Conservation (phyloP, 2,888 invertebrate genomes). For the Cordylochernes scorpioides region DNA sequence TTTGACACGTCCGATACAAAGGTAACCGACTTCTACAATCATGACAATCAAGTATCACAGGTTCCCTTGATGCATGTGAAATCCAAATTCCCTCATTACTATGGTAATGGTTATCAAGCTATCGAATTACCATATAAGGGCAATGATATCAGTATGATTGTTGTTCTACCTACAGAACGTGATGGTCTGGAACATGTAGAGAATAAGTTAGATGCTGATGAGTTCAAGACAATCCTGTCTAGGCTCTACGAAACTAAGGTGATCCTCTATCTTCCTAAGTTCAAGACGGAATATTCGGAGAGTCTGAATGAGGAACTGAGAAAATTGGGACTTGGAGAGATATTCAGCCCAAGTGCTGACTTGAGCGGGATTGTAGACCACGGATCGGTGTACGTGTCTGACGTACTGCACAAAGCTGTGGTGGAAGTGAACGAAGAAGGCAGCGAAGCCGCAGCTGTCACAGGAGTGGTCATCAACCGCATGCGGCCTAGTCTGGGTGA, state of each 20-base stretch:
- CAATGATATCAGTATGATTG: constrained; percentile 8
- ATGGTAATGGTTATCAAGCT: too few relatives aligned
- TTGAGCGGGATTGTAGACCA: constrained; percentile 9
- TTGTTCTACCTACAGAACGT: constrained; percentile 7
- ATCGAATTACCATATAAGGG: constrained; percentile 12
- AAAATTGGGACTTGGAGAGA: constrained; percentile 3
- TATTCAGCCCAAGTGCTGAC: constrained; percentile 6
- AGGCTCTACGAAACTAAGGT: constrained; percentile 7
- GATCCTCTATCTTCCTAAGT: constrained; percentile 9
- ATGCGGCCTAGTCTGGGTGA: too few relatives aligned
- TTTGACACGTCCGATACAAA: too few relatives aligned
- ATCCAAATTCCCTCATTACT: too few relatives aligned
- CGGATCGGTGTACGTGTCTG: constrained; percentile 7
- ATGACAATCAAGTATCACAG: too few relatives aligned
- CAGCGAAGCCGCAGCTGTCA: constrained; percentile 11
- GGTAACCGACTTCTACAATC: too few relatives aligned
- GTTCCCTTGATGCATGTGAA: too few relatives aligned
- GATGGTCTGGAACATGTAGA: constrained; percentile 2
- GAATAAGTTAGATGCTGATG: neutral
- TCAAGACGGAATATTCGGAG: constrained; percentile 5
- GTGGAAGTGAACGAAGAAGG: constrained; percentile 14
- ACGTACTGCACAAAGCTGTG: constrained; percentile 13
- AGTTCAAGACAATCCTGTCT: constrained; percentile 1
- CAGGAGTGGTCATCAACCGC: constrained; percentile 4
- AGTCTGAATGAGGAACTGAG: constrained; percentile 5